Evolutionary conservation across 2,113 vertebrate genomes (phyloP).

Genomic region (Neopipo cinnamomea): DNA sequence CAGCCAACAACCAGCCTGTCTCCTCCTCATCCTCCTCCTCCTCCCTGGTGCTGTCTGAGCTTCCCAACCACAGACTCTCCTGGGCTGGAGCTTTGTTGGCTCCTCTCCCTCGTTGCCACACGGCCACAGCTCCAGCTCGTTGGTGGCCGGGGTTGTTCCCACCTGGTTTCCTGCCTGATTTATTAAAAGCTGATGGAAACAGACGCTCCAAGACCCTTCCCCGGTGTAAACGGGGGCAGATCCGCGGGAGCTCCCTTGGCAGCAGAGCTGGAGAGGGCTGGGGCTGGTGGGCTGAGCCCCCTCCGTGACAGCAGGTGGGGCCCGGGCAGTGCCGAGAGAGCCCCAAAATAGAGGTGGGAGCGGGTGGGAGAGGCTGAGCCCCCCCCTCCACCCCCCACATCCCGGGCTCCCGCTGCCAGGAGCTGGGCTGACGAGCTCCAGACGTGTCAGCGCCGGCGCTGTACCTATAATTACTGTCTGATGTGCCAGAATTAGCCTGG

Average conservation of each 20-base stretch:
- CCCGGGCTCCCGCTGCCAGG: conserved; percentile 57
- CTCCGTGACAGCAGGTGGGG: rapidly evolving
- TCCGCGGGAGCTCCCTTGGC: too few relatives aligned
- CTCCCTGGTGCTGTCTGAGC: neutral
- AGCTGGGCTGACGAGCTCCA: conserved; percentile 52
- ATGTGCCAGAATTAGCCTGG: conserved; percentile 72
- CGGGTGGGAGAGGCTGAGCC: neutral
- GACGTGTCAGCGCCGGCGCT: conserved; percentile 60
- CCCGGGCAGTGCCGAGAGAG: rapidly evolving
- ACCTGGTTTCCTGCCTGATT: rapidly evolving
- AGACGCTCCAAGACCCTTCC: rapidly evolving
- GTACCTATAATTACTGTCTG: conserved; percentile 77
- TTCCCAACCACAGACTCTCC: neutral
- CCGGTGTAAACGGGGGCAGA: neutral
- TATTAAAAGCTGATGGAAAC: neutral
- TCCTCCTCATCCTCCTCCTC: neutral
- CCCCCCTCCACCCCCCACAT: neutral
- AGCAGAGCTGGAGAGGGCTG: rapidly evolving
- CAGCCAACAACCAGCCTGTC: neutral
- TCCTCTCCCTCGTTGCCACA: rapidly evolving
- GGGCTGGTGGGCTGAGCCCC: neutral
- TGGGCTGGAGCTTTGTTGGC: neutral
- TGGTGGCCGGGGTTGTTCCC: rapidly evolving
- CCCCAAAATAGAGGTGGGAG: neutral
- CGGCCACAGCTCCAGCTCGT: rapidly evolving